Conservation (phyloP, 2,888 invertebrate species). For the Agonum fuliginosum region DNA sequence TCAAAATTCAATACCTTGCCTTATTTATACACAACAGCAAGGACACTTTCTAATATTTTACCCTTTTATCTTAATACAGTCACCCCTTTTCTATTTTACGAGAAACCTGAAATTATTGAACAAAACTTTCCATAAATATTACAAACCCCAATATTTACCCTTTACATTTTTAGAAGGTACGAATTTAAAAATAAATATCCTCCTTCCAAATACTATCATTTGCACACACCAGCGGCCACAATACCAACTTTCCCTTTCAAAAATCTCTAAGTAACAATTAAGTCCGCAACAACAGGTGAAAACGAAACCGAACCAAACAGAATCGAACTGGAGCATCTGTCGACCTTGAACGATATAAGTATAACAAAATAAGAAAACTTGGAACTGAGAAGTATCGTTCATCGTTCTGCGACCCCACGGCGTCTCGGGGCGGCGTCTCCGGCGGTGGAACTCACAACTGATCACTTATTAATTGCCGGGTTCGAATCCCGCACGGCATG, state of each 20-base stretch:
- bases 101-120: neutral
- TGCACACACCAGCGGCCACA: neutral
- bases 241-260: constrained; percentile 37
- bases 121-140: neutral
- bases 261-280: constrained; percentile 5
- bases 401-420: neutral
- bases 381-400: neutral
- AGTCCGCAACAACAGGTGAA: constrained; percentile 20
- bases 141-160: neutral
- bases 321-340: constrained; percentile 15
- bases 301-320: neutral
- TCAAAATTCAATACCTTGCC: too few species aligned
- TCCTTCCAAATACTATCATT: neutral
- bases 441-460: neutral
- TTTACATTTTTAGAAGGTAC: neutral
- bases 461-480: constrained; percentile 42
- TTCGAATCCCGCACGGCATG: constrained; percentile 32
- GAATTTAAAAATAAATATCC: neutral
- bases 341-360: constrained; percentile 21
- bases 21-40: too few species aligned
- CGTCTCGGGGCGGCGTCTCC: neutral
- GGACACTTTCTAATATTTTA: neutral
- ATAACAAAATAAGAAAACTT: constrained; percentile 2
- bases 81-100: neutral
- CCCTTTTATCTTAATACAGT: neutral